Evolutionary conservation across 2,113 vertebrate genomes (phyloP), one percentile per base, ranked within the genome.

Genomic region (Dryoscopus gambensis): DNA sequence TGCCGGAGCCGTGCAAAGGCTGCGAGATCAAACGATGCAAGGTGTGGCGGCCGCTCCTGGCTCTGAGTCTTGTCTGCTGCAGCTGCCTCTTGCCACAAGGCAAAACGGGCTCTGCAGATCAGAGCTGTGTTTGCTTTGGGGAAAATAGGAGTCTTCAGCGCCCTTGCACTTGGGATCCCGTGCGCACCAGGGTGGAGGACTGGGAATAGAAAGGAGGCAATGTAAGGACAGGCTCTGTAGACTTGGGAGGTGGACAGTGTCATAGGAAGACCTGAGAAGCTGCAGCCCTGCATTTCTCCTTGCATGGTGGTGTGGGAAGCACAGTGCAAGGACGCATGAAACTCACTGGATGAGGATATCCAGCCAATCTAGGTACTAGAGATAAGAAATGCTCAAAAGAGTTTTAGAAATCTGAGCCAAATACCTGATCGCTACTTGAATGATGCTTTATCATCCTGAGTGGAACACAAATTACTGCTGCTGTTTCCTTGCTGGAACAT

Each of bases 231-330:
- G 15, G 55, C 20, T 21, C 2, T 1, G 0, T 27, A 22, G 82
- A 2, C 15, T 5, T 7, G 46, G 21, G 19, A 87, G 15, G 23
- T 13, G 37, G 23, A 28, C 0, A 0, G 14, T 0, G 1, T 8
- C 21, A 5, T 12, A 37, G 21, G 35, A 68, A 80, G 6, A 35
- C 8, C 57, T 14, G 14, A 21, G 20, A 52, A 42, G 15, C 23
- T 47, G 42, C 78, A 70, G 27, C 7, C 24, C 10, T 19, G 30
- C 24, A 6, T 15, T 23, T 23, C n/a, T 69, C 19, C 25, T 28
- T 59, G 31, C 3, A 2, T 0, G 0, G 25, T 24, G 13, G 11
- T 2, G 0, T 46, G n/a, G 44, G 22, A 70, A 62, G 15, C 9
- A 9, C 13, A 5, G 15, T 67, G 17, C 16, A 10, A 35, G 19